These are phyloP conservation scores for Elymnias hypermnestra DNA, from an alignment of 1,140 invertebrate species.

Conservation along the genomic window DNA sequence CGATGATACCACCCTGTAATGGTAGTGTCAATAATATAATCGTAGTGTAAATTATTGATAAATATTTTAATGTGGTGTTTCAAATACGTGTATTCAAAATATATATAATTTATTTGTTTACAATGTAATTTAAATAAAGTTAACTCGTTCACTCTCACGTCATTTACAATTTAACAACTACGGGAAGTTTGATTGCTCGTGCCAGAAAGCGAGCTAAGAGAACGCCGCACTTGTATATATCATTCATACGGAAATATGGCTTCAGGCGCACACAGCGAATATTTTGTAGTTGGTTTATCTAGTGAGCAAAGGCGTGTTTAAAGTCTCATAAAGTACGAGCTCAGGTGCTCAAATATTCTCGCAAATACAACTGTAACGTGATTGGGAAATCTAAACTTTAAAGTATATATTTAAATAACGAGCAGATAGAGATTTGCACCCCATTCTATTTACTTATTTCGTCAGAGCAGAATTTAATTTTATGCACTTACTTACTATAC, in stretches of 20 bases:
- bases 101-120: too few species aligned
- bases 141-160: neutral
- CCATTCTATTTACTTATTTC: too few species aligned
- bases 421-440: too few species aligned
- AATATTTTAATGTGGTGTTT: too few species aligned
- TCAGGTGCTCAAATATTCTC: conserved; percentile 71
- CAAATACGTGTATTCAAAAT: too few species aligned
- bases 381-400: conserved; percentile 53
- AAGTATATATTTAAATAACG: neutral
- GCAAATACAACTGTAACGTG: conserved; percentile 73
- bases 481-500: too few species aligned
- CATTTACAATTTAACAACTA: conserved; percentile 41
- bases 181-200: conserved; percentile 36
- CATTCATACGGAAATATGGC: conserved; percentile 69
- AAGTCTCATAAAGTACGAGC: conserved; percentile 69
- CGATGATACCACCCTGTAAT: too few species aligned
- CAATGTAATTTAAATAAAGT: neutral
- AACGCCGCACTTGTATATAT: conserved; percentile 49
- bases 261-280: conserved; percentile 57
- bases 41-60: too few species aligned
- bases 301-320: conserved; percentile 63
- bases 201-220: conserved; percentile 32
- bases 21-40: too few species aligned
- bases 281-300: conserved; percentile 71
- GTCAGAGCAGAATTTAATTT: too few species aligned